Base-by-base conservation (phyloP, 2,888 invertebrate genomes). In the Drosophila parthenogenetica region DNA sequence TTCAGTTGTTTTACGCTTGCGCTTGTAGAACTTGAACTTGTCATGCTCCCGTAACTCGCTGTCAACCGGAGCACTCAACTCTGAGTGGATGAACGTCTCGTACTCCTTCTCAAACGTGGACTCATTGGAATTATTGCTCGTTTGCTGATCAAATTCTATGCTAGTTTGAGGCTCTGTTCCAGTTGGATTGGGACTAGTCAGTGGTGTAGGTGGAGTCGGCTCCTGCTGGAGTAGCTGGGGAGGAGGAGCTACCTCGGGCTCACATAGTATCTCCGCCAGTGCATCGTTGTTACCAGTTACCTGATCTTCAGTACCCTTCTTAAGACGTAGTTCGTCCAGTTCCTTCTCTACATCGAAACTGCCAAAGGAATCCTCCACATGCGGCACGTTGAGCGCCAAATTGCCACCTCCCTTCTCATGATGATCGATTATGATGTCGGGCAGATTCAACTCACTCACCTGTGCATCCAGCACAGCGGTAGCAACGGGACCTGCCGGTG, bases 371-470 rank as follows among this genome's bases (percentile, higher is more conserved):
- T 87, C 87, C 13, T 87, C 87, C 19, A 69, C 59, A 16, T 50
- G 45, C 0, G 42, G 16, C 5, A 49, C 43, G 11, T 19, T 54
- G 0, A 61, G 14, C 2, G 17, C 49, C 49, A 49, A 32, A 17
- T 17, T 49, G 13, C 17, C 35, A 10, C 5, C 17, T 0, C 72
- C 19, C 53, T 92, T 92, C 57, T 92, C 92, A 71, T 92, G 92
- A 73, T 92, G 92, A 74, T 92, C 92, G 51, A 92, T 92, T 3
- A 92, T 90, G 66, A 92, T 92, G 73, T 92, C 92, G 0, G 92
- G 92, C 64, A 92, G 71, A 69, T 92, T 92, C 11, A 90, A 35
- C 3, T 76, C 71, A n/a, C 39, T 87, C 43, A 86, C 83, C 54
- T 90, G 90, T 50, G 81, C 42, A n/a, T 70, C 77, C n/a, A 50